phyloP scores from a whole-genome alignment of 2,888 invertebrate species.

The Oxytorus armatus region DNA sequence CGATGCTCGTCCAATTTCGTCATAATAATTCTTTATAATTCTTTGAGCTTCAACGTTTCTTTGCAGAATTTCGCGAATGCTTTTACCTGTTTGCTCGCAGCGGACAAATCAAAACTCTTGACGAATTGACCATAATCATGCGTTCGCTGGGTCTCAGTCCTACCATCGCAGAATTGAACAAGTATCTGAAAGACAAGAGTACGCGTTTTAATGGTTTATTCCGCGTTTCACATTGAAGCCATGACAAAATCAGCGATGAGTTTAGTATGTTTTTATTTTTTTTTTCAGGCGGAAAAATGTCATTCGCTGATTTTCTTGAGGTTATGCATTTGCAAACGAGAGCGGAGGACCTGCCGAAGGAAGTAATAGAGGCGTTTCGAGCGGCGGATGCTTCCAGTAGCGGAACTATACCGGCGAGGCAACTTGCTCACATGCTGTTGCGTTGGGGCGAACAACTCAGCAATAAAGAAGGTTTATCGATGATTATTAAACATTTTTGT shows the following conservation, averaged over 20 bases:
- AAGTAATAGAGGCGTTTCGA: conserved; percentile 95
- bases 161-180: conserved; percentile 95
- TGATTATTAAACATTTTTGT: no score
- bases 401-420: conserved; percentile 92
- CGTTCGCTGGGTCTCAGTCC: conserved; percentile 97
- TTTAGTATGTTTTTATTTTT: conserved; percentile 2
- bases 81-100: conserved; percentile 97
- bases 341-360: conserved; percentile 92
- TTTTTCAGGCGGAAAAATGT: conserved; percentile 92
- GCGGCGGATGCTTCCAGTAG: conserved; percentile 92
- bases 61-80: conserved; percentile 97
- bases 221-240: neutral
- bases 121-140: conserved; percentile 97
- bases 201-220: neutral
- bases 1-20: no score
- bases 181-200: conserved; percentile 91
- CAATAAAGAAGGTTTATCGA: conserved; percentile 87
- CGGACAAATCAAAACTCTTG: conserved; percentile 94
- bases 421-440: conserved; percentile 93
- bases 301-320: conserved; percentile 97
- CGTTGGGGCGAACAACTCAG: conserved; percentile 96
- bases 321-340: conserved; percentile 96
- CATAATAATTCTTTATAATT: neutral
- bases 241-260: no score
- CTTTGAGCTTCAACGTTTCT: conserved; percentile 38